Base-by-base conservation (phyloP, 2,797 vertebrate species). In the Alfaro cultratus region DNA sequence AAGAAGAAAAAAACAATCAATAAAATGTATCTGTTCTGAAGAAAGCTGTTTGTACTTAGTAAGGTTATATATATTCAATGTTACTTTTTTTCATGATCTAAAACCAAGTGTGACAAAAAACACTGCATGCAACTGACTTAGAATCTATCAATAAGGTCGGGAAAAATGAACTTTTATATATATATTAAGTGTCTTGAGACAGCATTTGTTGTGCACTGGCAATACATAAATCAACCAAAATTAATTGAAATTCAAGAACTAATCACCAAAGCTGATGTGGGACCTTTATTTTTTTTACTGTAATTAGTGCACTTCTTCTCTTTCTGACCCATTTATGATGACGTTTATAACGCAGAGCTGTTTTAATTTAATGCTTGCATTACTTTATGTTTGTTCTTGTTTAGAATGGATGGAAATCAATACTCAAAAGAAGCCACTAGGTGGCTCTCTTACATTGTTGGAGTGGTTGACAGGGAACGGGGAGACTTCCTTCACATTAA, bases 401-500 rank as follows among this genome's bases (percentile, higher is more conserved):
- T 11, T 10, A 16, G 23, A 41, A 36, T 71, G 23, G 76, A 80
- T 70, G 18, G 3, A 26, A 16, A 0, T 36, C 10, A 75, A 74
- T 70, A 23, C 18, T 31, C 9, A 23, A 34, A 64, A 73, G 21
- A 18, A 34, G 31, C 91, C 95, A 94, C 91, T 89, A 94, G 95
- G 73, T 76, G 94, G 88, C 91, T 62, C 77, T 74, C 97, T 96
- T 93, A 99, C 98, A 82, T 86, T 97, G 94, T 95, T 96, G 77
- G 95, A 94, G 12, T 96, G 95, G 90, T 96, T 97, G 91, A 96
- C 88, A 1, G 95, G 87, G 88, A 98, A 97, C 0, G 97, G 97
- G 1, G 96, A 96, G 0, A 97, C 95, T 23, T 99, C 98, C 89
- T 96, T 98, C 91, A 99, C 97, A 43, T 98, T 98, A 89, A 99